Percentiles rank a stretch among this genome's conserved stretches.
These are phyloP conservation scores for Limnephilus lunatus DNA, from an alignment of 2,888 invertebrate species.

Conservation along the genomic window DNA sequence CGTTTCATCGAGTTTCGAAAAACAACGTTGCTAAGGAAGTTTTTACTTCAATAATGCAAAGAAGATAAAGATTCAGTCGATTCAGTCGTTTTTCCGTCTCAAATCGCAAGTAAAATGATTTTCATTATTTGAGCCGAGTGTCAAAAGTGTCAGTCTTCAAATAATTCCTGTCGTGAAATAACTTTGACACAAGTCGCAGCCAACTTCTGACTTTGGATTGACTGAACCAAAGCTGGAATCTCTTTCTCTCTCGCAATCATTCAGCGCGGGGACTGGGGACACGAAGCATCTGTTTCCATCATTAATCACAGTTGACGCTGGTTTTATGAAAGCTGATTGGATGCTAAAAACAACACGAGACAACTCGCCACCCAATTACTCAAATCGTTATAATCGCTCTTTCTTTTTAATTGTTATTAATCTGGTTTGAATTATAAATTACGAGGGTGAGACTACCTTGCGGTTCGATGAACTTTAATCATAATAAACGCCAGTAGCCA, in stretches of 20 bases:
- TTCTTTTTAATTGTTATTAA: not conserved
- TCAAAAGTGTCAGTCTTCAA: not conserved
- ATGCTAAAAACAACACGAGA: not conserved
- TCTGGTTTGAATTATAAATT: not conserved
- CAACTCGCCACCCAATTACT: slow-evolving; percentile 15
- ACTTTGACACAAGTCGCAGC: not conserved
- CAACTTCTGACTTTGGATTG: not conserved
- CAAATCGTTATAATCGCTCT: not conserved
- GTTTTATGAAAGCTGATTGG: slow-evolving; percentile 10
- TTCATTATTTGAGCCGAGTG: not conserved
- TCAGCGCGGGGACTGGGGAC: not conserved
- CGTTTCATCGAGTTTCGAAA: too few species aligned
- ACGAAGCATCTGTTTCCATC: slow-evolving; percentile 17
- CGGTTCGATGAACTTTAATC: not conserved
- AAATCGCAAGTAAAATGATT: not conserved
- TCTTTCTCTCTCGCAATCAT: not conserved
- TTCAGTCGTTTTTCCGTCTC: too few species aligned
- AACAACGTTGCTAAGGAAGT: too few species aligned
- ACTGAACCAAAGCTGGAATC: not conserved
- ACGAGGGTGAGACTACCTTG: not conserved
- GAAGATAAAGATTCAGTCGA: too few species aligned
- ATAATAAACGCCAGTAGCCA: not conserved
- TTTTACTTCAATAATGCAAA: too few species aligned
- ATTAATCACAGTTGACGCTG: slow-evolving; percentile 24
- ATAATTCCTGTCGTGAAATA: not conserved